A percentile compares a stretch with the other conserved stretches of the same genome.
Conservation (phyloP, 2,113 vertebrate species). For the Baryphthengus martii region DNA sequence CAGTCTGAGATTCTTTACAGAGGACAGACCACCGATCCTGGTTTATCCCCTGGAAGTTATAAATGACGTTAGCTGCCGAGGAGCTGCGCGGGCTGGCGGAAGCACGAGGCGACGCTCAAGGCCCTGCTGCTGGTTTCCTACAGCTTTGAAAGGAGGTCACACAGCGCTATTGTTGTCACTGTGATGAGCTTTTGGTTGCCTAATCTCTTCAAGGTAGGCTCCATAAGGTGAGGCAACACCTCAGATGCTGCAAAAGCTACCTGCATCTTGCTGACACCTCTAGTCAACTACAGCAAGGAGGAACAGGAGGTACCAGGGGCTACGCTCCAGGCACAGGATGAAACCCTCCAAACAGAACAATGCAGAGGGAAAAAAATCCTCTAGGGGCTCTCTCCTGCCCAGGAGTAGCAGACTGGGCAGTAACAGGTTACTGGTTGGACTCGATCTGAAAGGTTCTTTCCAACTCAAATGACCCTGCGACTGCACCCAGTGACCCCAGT, state of each 20-base stretch:
- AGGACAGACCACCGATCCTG: background rate
- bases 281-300: background rate
- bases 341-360: background rate
- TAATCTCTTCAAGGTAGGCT: background rate
- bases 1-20: background rate
- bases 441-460: background rate
- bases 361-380: background rate
- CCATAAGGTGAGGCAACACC: background rate
- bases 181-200: background rate
- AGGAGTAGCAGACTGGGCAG: background rate
- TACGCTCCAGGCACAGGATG: background rate
- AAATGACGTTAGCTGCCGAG: background rate
- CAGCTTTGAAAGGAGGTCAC: background rate
- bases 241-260: background rate
- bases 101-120: background rate
- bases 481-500: fast-evolving
- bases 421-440: background rate
- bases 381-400: background rate
- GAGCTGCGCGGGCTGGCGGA: background rate
- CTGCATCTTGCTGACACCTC: background rate
- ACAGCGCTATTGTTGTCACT: background rate
- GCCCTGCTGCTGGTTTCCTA: background rate
- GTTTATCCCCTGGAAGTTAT: background rate
- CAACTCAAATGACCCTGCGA: background rate
- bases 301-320: background rate